A percentile compares a stretch with the other conserved stretches of the same genome.
These are phyloP conservation scores for Mirounga angustirostris DNA, from an alignment of 2,113 vertebrate species.

Conservation along the genomic window DNA sequence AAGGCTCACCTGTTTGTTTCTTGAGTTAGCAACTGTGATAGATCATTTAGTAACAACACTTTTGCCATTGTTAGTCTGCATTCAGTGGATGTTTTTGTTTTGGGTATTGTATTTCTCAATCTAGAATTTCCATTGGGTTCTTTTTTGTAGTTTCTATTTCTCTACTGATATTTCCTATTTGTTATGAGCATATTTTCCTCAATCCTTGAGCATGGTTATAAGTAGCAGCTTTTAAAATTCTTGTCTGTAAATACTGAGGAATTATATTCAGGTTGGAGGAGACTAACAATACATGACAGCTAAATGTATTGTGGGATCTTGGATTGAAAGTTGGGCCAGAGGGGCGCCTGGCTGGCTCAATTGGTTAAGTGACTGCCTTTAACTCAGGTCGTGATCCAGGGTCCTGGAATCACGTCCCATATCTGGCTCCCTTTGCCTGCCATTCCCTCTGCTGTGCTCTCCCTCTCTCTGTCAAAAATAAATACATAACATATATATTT, in stretches of 20 bases:
- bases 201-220: background rate
- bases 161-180: constrained; percentile 3
- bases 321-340: background rate
- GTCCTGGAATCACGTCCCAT: no score
- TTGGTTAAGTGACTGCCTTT: no score
- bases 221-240: background rate
- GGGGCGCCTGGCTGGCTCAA: no score
- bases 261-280: background rate
- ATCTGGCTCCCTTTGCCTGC: no score
- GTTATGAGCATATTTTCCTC: background rate
- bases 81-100: background rate
- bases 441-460: no score
- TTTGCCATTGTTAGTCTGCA: background rate
- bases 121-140: background rate
- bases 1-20: background rate
- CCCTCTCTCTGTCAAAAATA: no score
- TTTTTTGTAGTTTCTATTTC: background rate
- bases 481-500: no score
- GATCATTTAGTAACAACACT: background rate
- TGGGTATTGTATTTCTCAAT: background rate
- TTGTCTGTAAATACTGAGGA: background rate
- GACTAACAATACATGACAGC: background rate
- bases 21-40: background rate
- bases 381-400: no score
- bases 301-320: background rate